Percentiles rank a stretch among this genome's conserved stretches.
Conservation (phyloP, 2,797 vertebrate species). For the Myiotriccus ornatus region DNA sequence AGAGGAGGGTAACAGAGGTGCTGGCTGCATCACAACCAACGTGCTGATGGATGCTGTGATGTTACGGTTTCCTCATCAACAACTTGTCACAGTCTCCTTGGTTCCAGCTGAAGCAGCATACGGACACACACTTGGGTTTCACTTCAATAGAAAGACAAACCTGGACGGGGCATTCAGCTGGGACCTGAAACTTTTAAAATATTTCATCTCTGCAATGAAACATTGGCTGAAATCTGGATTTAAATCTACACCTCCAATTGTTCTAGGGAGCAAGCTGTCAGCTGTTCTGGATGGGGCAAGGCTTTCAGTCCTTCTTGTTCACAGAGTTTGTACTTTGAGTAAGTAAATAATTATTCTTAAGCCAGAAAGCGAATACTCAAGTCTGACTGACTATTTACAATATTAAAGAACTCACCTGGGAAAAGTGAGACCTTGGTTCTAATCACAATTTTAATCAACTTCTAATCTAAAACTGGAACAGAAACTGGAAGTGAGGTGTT, state of each 20-base stretch:
- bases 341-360: conserved; percentile 3
- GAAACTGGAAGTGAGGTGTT: not conserved
- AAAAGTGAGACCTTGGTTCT: not conserved
- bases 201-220: not conserved
- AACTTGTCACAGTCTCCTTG: not conserved
- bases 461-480: not conserved
- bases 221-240: not conserved
- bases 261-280: not conserved
- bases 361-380: not conserved
- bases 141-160: not conserved
- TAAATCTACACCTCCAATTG: not conserved
- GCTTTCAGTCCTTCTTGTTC: not conserved
- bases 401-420: not conserved
- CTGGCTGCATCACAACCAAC: not conserved
- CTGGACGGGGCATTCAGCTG: not conserved
- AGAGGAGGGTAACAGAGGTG: not conserved
- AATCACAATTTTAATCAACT: not conserved
- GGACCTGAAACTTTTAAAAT: not conserved
- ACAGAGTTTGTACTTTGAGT: not conserved
- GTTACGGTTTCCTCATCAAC: not conserved
- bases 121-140: not conserved
- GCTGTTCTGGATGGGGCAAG: not conserved
- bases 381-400: not conserved
- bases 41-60: not conserved
- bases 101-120: not conserved